phyloP scores from a whole-genome alignment of 2,888 invertebrate genomes.

The Chloroclysta siterata region DNA sequence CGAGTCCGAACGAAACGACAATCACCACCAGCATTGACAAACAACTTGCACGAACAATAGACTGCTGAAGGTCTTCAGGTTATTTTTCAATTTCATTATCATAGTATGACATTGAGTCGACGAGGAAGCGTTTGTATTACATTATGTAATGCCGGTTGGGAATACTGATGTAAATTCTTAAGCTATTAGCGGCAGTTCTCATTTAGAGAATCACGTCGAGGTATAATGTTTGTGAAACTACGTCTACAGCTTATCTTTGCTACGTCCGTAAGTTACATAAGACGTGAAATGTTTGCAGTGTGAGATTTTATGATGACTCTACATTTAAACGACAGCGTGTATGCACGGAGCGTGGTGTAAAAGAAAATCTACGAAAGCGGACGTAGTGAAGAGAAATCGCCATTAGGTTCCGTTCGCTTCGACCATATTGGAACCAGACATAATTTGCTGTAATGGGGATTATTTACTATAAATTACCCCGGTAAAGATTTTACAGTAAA shows the following conservation, averaged over 20 bases:
- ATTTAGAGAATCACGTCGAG: constrained; percentile 18
- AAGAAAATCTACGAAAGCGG: constrained; percentile 46
- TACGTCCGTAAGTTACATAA: constrained; percentile 42
- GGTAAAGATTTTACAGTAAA: background rate
- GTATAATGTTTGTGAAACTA: constrained; percentile 30
- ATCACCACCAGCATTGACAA: constrained; percentile 48
- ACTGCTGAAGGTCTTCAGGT: constrained; percentile 47
- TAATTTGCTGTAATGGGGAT: constrained; percentile 17
- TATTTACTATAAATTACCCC: constrained; percentile 3
- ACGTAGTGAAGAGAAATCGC: constrained; percentile 44
- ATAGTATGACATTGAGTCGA: constrained; percentile 53
- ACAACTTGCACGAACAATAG: constrained; percentile 48
- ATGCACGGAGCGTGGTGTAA: constrained; percentile 34
- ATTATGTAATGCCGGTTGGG: constrained; percentile 40
- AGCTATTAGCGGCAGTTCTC: constrained; percentile 18
- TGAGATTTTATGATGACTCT: constrained; percentile 39
- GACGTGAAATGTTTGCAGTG: constrained; percentile 35
- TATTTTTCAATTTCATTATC: constrained; percentile 55
- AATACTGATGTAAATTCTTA: constrained; percentile 25
- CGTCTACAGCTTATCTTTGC: constrained; percentile 36
- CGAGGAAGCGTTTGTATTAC: constrained; percentile 48
- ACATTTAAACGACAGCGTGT: constrained; percentile 26
- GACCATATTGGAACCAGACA: constrained; percentile 31
- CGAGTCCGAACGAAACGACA: constrained; percentile 47
- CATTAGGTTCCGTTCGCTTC: constrained; percentile 41